Evolutionary conservation across 2,888 invertebrate species (phyloP).

Genomic region (Prosopocoilus inquinatus): DNA sequence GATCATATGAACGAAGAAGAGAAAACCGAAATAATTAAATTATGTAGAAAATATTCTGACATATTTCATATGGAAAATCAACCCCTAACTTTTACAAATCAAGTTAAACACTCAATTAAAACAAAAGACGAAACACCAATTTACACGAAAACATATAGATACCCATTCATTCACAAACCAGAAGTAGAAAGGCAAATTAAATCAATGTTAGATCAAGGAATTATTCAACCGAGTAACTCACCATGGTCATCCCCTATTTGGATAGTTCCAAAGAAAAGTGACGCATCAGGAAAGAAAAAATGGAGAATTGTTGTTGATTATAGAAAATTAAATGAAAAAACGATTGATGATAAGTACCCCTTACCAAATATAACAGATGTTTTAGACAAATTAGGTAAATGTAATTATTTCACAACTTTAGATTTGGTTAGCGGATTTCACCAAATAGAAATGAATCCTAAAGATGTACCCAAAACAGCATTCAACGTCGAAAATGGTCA

Average conservation of each 20-base stretch:
- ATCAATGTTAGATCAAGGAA: neutral
- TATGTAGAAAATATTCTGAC: neutral
- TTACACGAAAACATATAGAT: neutral
- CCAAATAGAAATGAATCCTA: conserved; percentile 23
- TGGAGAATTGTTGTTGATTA: conserved; percentile 18
- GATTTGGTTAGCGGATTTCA: conserved; percentile 28
- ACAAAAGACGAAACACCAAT: neutral
- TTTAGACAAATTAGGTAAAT: conserved; percentile 25
- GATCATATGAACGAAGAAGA: neutral
- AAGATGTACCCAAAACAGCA: conserved; percentile 33
- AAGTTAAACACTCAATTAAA: neutral
- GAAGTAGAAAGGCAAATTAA: neutral
- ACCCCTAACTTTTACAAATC: neutral
- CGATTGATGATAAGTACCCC: conserved; percentile 24
- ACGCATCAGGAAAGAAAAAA: conserved; percentile 12
- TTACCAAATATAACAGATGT: conserved; percentile 27
- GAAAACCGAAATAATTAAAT: neutral
- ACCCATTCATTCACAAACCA: neutral
- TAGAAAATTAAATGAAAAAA: conserved; percentile 21
- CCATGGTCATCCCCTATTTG: neutral
- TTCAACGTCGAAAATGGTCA: conserved; percentile 34
- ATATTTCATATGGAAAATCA: neutral
- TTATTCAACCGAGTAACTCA: neutral
- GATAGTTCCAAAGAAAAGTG: conserved; percentile 22
- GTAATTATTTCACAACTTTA: conserved; percentile 26